Base-by-base conservation (phyloP, 2,888 invertebrate genomes). In the Drosophila formosana region DNA sequence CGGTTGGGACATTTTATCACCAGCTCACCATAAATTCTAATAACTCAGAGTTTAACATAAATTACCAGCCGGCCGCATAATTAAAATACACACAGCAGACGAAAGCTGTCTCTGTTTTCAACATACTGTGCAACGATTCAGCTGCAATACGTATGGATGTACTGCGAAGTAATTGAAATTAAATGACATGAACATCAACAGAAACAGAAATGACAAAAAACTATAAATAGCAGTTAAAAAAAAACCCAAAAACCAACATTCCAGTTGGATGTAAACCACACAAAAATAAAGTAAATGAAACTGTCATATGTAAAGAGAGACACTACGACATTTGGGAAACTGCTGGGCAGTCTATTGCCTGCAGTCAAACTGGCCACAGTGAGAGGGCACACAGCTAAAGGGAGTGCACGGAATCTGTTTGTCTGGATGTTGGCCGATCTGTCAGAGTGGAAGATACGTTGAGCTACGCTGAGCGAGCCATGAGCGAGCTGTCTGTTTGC, bases 241-340 rank as follows among this genome's bases (percentile, higher is more conserved):
- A 39, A 56, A 71, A 50, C 62, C 26, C 52, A 76, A 70, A 78
- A 75, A 70, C 69, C 82, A 73, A 78, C 73, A 70, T 70, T 72
- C 75, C 78, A 66, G 62, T 61, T 69, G 88, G 79, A 75, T 85
- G 82, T 78, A 84, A 78, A 82, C 78, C 87, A 85, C 82, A 87
- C 72, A 72, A 82, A 85, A 88, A 83, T 86, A 85, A 88, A 88
- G 88, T 88, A 89, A 88, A 88, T 88, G 86, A 89, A 88, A 88
- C 88, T 89, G 89, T 89, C 89, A 88, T 88, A 89, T 88, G 89
- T 81, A 76, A 78, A 71, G 73, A 66, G 81, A 79, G 80, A 72
- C 68, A 67, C 47, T 56, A 56, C 49, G 72, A 74, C 67, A 61
- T 43, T 25, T 18, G 34, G 52, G 51, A 41, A 60, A 60, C 64